A percentile compares a stretch with the other conserved stretches of the same genome.
Evolutionary conservation across 2,113 vertebrate species (phyloP).

Genomic region (Addax nasomaculatus): DNA sequence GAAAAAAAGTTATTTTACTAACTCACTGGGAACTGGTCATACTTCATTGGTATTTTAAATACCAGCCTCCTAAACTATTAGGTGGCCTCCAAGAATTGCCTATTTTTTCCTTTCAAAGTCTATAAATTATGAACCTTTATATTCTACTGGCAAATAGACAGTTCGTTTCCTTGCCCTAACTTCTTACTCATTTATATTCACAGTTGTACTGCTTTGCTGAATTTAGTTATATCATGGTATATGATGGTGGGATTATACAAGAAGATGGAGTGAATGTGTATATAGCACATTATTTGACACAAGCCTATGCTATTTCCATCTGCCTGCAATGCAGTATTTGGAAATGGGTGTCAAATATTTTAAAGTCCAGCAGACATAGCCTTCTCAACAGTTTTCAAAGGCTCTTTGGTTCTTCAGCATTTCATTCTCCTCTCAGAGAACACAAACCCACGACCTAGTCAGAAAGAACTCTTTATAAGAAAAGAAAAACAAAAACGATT

Average conservation of each 20-base stretch:
- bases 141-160: neutral
- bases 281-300: neutral
- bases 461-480: neutral
- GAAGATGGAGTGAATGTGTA: neutral
- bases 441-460: neutral
- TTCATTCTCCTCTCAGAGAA: neutral
- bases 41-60: slow-evolving; percentile 48
- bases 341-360: neutral
- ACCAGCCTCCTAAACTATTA: slow-evolving; percentile 17
- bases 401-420: neutral
- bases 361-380: neutral
- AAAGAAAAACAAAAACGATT: neutral
- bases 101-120: slow-evolving; percentile 51
- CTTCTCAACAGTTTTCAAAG: neutral
- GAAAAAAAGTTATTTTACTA: neutral
- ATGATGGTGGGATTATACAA: neutral
- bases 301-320: neutral
- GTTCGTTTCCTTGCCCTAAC: slow-evolving; percentile 3
- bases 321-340: neutral
- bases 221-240: neutral
- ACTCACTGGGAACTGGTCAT: neutral
- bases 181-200: neutral
- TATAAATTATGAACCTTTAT: slow-evolving; percentile 19
- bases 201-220: neutral
- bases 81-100: neutral